Percentiles rank a stretch among this genome's conserved stretches.
phyloP scores from a whole-genome alignment of 2,888 invertebrate species.

The Ypsolopha sequella region DNA sequence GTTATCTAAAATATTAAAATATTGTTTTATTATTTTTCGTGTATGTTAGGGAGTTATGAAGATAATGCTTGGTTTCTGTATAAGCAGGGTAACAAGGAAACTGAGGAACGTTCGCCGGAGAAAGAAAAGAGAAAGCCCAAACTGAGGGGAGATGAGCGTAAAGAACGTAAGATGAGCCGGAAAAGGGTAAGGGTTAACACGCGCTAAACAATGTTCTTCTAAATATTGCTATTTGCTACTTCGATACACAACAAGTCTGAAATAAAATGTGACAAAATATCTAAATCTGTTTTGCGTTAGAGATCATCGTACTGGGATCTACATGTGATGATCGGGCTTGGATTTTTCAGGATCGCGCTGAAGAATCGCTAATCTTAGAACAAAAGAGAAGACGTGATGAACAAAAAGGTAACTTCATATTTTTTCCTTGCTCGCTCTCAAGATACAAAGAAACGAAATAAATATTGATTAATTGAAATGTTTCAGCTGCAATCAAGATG shows the following conservation, averaged over 20 bases:
- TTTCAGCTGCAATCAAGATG: slow-evolving; percentile 69
- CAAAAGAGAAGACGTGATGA: slow-evolving; percentile 86
- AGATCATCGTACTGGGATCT: too few relatives aligned
- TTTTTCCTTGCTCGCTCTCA: too few relatives aligned
- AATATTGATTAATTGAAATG: too few relatives aligned
- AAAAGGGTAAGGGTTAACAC: slow-evolving; percentile 73
- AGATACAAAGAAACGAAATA: too few relatives aligned
- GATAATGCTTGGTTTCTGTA: slow-evolving; percentile 25
- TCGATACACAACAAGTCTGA: too few relatives aligned
- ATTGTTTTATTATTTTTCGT: too few relatives aligned
- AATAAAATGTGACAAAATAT: too few relatives aligned
- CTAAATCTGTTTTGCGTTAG: too few relatives aligned
- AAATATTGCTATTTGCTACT: too few relatives aligned
- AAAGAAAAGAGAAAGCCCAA: slow-evolving; percentile 83
- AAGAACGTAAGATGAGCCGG: slow-evolving; percentile 84
- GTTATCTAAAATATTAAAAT: too few relatives aligned
- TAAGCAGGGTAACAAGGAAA: slow-evolving; percentile 70
- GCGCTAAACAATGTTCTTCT: too few relatives aligned
- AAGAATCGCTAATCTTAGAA: slow-evolving; percentile 76
- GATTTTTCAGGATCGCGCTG: slow-evolving; percentile 76
- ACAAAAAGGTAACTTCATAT: slow-evolving; percentile 72
- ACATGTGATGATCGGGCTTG: too few relatives aligned
- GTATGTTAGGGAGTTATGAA: not conserved
- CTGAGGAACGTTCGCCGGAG: slow-evolving; percentile 71
- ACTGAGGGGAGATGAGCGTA: slow-evolving; percentile 68